phyloP scores from a whole-genome alignment of 2,888 invertebrate species.

The Cheilosia grossa region DNA sequence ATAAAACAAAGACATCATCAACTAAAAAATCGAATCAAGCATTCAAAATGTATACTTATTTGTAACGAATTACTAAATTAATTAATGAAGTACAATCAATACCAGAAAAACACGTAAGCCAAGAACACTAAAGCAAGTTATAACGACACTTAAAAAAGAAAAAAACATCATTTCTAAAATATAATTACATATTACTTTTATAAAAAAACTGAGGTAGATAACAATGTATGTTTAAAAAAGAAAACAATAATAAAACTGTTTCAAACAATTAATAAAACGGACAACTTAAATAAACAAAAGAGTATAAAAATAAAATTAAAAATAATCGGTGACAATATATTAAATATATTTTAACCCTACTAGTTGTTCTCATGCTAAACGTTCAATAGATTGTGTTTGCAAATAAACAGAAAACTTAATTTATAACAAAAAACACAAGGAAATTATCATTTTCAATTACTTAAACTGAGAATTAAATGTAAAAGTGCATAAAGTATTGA shows the following conservation, averaged over 20 bases:
- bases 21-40: conserved; percentile 1
- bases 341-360: conserved; percentile 42
- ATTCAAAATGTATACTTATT: conserved; percentile 15
- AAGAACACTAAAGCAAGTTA: conserved; percentile 30
- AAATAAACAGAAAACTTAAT: conserved; percentile 18
- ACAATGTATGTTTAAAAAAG: conserved; percentile 51
- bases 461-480: conserved; percentile 31
- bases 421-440: conserved; percentile 3
- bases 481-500: conserved; percentile 39
- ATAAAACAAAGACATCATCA: neutral
- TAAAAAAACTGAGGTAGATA: conserved; percentile 73
- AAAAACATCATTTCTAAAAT: conserved; percentile 31
- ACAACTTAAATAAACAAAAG: conserved; percentile 57
- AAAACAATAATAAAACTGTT: conserved; percentile 49
- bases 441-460: conserved; percentile 6
- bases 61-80: conserved; percentile 30
- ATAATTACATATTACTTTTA: conserved; percentile 2
- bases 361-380: conserved; percentile 25
- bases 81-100: conserved; percentile 70
- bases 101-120: conserved; percentile 23
- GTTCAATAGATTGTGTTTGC: conserved; percentile 24
- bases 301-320: conserved; percentile 22
- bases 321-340: conserved; percentile 60
- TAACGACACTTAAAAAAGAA: conserved; percentile 45
- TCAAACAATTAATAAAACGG: conserved; percentile 59